phyloP scores from a whole-genome alignment of 2,888 invertebrate species.

The Sarcophaga caerulescens region DNA sequence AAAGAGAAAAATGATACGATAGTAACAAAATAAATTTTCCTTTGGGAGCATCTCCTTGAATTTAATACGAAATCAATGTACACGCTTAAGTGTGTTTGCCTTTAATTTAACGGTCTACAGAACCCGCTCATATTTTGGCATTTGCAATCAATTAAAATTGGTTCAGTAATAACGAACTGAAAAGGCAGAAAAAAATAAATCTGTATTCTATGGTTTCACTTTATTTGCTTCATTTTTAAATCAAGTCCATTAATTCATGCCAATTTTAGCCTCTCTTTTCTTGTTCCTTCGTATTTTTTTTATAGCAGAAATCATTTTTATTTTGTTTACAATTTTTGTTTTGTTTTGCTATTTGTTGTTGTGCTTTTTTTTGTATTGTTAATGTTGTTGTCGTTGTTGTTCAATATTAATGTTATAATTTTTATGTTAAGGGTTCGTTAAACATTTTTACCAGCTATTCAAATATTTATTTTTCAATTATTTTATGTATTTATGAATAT shows the following conservation, averaged over 20 bases:
- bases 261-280: not conserved
- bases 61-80: no score
- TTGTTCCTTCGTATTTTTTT: not conserved
- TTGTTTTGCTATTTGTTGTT: constrained; percentile 3
- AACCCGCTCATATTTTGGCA: not conserved
- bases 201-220: not conserved
- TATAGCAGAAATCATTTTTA: not conserved
- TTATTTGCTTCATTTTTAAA: not conserved
- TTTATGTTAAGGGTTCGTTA: constrained; percentile 60
- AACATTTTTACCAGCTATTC: constrained; percentile 57
- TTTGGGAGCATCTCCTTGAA: no score
- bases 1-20: no score
- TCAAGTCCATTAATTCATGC: constrained; percentile 3
- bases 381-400: not conserved
- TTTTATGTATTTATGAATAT: constrained; percentile 46
- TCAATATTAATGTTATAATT: constrained; percentile 48
- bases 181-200: not conserved
- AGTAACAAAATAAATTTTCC: no score
- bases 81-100: no score
- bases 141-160: not conserved
- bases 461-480: constrained; percentile 66
- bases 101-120: no score
- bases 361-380: constrained; percentile 3
- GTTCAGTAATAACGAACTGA: not conserved
- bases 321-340: not conserved